A percentile compares a stretch with the other conserved stretches of the same genome.
These are phyloP conservation scores for Nudaria mundana DNA, from an alignment of 2,888 invertebrate species.

Conservation along the genomic window DNA sequence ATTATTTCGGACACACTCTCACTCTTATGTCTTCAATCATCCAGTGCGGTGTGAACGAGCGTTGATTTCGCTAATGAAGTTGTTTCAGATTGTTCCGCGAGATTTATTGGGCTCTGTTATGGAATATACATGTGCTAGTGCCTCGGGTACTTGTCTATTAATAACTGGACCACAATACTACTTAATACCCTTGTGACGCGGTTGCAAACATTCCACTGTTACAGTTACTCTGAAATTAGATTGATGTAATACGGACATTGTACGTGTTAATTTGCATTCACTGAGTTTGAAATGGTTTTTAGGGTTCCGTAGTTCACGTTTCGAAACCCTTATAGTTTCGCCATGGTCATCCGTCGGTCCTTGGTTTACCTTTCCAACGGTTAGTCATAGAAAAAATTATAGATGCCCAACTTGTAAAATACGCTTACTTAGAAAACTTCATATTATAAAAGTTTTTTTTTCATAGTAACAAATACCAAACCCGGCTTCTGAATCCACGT, in stretches of 20 bases:
- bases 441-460: too few species aligned
- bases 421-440: too few species aligned
- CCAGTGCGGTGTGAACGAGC: conserved; percentile 40
- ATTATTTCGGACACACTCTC: conserved; percentile 37
- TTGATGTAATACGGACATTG: conserved; percentile 33
- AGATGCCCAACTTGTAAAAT: too few species aligned
- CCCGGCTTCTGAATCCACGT: too few species aligned
- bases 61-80: conserved; percentile 69
- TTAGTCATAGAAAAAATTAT: too few species aligned
- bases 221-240: conserved; percentile 48
- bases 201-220: conserved; percentile 52
- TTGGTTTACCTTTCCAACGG: too few species aligned
- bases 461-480: too few species aligned
- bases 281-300: too few species aligned
- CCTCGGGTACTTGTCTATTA: conserved; percentile 63
- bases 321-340: too few species aligned
- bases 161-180: conserved; percentile 63
- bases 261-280: too few species aligned
- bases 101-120: conserved; percentile 64
- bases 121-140: conserved; percentile 64
- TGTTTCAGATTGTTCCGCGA: conserved; percentile 61
- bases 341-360: too few species aligned
- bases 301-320: too few species aligned
- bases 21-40: conserved; percentile 48
- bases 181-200: conserved; percentile 58